Conservation (phyloP, 2,113 vertebrate species). For the Bubalus kerabau region DNA sequence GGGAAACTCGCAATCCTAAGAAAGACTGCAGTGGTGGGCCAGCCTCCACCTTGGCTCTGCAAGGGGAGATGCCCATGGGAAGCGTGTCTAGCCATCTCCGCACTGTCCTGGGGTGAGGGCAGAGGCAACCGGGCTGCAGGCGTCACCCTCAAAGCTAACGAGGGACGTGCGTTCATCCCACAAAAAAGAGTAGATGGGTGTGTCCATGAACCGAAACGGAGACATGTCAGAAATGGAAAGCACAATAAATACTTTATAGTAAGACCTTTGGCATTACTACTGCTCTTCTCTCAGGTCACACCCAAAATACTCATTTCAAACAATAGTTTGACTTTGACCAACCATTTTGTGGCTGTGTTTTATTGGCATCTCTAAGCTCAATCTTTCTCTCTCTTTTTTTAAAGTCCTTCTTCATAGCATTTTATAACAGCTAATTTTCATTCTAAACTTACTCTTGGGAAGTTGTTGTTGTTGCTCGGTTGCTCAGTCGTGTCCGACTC, state of each 20-base stretch:
- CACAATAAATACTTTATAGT: neutral
- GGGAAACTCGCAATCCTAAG: accelerated
- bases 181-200: neutral
- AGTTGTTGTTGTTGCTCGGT: neutral
- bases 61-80: neutral
- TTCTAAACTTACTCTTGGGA: neutral
- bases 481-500: accelerated
- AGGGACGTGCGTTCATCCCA: neutral
- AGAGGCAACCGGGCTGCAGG: neutral
- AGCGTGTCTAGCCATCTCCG: accelerated
- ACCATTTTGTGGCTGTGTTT: neutral
- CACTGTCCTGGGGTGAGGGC: neutral
- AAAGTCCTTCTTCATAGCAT: neutral
- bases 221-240: neutral
- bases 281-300: neutral
- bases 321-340: neutral
- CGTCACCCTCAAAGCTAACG: neutral
- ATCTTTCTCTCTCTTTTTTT: accelerated
- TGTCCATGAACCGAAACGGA: neutral
- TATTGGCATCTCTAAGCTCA: neutral
- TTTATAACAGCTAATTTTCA: neutral
- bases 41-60: neutral
- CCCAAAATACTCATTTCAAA: neutral
- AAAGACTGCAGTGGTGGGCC: neutral
- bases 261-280: neutral